A percentile compares a stretch with the other conserved stretches of the same genome.
phyloP scores from a whole-genome alignment of 1,140 invertebrate genomes.

The Ladona fulva region DNA sequence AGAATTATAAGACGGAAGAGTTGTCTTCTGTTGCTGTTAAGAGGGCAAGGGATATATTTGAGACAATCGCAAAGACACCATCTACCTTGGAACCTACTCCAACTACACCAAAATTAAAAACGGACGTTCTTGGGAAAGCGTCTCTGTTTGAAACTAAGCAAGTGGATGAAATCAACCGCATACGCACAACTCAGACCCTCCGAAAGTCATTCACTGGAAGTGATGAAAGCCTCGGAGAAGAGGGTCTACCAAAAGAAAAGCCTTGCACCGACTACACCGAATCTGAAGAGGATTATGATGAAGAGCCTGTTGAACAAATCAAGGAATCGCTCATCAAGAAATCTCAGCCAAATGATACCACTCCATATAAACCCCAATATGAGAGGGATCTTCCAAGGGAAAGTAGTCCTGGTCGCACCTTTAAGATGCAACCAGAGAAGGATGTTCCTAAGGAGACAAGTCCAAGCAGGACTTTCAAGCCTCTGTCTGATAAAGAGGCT shows the following conservation, averaged over 20 bases:
- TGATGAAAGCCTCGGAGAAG: not conserved
- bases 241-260: not conserved
- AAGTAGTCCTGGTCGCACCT: not conserved
- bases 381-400: not conserved
- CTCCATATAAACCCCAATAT: not conserved
- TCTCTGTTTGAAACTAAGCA: not conserved
- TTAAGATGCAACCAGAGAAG: not conserved
- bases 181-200: not conserved
- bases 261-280: not conserved
- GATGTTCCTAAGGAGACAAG: not conserved
- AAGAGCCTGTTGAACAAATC: not conserved
- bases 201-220: not conserved
- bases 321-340: not conserved
- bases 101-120: not conserved
- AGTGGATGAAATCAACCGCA: not conserved
- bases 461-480: not conserved
- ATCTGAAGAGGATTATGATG: not conserved
- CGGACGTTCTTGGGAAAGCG: not conserved
- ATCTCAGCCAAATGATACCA: not conserved
- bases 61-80: not conserved
- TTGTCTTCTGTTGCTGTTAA: not conserved
- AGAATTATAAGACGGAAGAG: slow-evolving; percentile 35
- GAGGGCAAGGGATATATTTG: not conserved
- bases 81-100: not conserved
- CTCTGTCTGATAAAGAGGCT: not conserved